Base-by-base conservation (phyloP, 2,797 vertebrate species). In the Sternarchorhynchus goeldii region DNA sequence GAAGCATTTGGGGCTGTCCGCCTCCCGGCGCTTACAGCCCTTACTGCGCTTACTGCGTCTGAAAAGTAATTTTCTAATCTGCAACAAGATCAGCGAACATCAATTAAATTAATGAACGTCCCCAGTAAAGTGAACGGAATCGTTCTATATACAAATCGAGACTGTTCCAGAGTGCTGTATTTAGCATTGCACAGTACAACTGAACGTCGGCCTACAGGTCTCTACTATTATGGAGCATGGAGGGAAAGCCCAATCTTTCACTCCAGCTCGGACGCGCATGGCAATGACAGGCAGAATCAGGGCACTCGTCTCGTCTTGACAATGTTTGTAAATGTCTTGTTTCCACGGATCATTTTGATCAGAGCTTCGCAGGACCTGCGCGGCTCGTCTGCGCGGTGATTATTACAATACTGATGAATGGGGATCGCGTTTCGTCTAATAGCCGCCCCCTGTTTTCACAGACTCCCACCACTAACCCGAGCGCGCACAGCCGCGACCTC, bases 381-480 rank as follows among this genome's bases (percentile, higher is more conserved):
- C 83, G 84, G 87, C 85, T 86, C 90, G 88, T 90, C 89, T 76
- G 84, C 87, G 90, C 86, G 74, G 90, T 91, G 89, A 94, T 92
- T 94, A 92, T 93, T 92, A 90, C 91, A 81, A 85, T 89, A 84
- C 92, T 95, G 95, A 96, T 96, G 95, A 96, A 95, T 92, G 92
- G 90, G 92, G 95, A 95, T 96, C 95, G 84, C 88, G 86, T 97
- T 97, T 94, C 95, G 89, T 87, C 90, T 95, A 95, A 96, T 95
- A 95, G 94, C 90, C 93, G 91, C 88, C 92, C 92, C 90, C 88
- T 95, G 91, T 96, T 96, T 96, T 95, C 93, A 94, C 94, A 95
- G 92, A 94, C 95, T 95, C 95, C 95, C 93, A 90, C 91, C 85
- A 93, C 93, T 95, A 93, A 94, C 93, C 93, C 89, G 86, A 92